phyloP scores from a whole-genome alignment of 2,797 vertebrate species.

The Dermochelys coriacea region DNA sequence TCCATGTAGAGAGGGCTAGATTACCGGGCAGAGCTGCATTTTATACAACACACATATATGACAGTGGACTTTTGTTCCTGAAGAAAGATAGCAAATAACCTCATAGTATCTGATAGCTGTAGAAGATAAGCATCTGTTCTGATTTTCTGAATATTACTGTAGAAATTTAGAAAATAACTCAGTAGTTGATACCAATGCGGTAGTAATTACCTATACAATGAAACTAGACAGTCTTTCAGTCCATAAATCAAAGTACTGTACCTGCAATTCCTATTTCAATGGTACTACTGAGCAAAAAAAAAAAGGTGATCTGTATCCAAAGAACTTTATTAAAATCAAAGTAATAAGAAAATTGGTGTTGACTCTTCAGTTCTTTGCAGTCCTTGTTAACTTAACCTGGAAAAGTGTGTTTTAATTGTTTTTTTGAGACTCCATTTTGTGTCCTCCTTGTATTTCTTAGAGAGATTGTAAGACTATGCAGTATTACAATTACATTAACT shows the following conservation, averaged over 20 bases:
- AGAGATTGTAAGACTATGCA: background rate
- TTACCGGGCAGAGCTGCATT: background rate
- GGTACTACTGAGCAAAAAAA: constrained; percentile 6
- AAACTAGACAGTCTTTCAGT: constrained; percentile 57
- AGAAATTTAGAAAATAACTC: constrained; percentile 45
- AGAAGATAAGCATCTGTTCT: constrained; percentile 55
- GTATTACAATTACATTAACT: constrained; percentile 30
- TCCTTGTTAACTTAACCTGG: constrained; percentile 28
- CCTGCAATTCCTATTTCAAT: constrained; percentile 19
- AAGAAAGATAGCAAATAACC: too few species aligned
- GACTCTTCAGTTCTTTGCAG: constrained; percentile 14
- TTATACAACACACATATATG: background rate
- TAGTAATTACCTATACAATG: constrained; percentile 46
- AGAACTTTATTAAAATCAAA: constrained; percentile 52
- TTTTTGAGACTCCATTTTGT: constrained; percentile 17
- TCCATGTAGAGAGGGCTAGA: background rate
- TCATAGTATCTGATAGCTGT: background rate
- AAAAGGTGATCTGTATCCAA: background rate
- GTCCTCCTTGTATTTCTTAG: constrained; percentile 9
- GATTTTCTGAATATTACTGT: constrained; percentile 51
- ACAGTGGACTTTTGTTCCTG: too few species aligned
- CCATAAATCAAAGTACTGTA: constrained; percentile 38
- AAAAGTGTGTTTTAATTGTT: background rate
- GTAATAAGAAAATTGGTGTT: constrained; percentile 36
- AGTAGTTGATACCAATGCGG: constrained; percentile 15